phyloP scores from a whole-genome alignment of 2,113 vertebrate species.

The Rafetus swinhoei region DNA sequence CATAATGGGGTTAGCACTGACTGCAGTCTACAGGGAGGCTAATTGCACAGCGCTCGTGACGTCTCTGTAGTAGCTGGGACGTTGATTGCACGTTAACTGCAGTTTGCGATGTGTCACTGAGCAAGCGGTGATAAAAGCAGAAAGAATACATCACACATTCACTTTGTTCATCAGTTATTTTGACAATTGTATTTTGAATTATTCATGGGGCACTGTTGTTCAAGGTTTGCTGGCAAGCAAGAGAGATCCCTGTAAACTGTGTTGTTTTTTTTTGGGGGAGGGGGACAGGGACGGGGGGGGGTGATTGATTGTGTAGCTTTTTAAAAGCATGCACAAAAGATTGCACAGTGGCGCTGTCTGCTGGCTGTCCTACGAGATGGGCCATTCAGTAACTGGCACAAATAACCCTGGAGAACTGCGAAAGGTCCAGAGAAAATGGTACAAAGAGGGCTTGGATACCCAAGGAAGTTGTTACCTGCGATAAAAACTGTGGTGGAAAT shows the following conservation, averaged over 20 bases:
- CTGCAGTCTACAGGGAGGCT: background rate
- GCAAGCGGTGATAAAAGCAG: background rate
- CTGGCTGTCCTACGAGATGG: background rate
- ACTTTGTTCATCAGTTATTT: background rate
- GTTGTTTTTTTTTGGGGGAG: no score
- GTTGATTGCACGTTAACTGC: background rate
- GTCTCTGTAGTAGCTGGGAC: background rate
- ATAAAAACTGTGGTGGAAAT: background rate
- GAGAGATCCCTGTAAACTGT: background rate
- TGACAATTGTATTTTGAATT: background rate
- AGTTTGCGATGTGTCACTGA: background rate
- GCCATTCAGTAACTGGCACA: background rate
- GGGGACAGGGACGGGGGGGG: fast-evolving
- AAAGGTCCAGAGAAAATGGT: background rate
- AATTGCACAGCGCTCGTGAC: background rate
- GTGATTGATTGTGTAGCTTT: background rate
- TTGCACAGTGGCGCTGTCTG: background rate
- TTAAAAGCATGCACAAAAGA: background rate
- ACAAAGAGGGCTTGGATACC: background rate
- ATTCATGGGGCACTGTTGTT: background rate
- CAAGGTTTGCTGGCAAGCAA: fast-evolving
- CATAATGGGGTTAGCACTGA: background rate
- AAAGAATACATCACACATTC: fast-evolving
- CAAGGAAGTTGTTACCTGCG: background rate
- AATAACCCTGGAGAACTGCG: background rate